Evolutionary conservation across 2,888 invertebrate genomes (phyloP), one percentile per base, ranked within the genome.

Genomic region (Galerucella nymphaeae): DNA sequence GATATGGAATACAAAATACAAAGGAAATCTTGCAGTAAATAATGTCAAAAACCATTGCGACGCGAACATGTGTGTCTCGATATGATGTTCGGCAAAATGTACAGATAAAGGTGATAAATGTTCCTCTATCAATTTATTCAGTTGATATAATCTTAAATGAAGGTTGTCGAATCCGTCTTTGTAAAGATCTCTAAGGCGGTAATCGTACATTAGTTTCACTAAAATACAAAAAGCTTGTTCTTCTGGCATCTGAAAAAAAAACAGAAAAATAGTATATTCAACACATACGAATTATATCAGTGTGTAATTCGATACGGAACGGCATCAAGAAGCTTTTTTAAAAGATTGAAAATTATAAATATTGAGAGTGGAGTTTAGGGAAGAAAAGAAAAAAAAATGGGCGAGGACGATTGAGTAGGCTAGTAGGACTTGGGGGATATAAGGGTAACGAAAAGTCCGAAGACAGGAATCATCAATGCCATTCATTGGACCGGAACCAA

Each of bases 31-130:
- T 45, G 99, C 99, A 1, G 99, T 99, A 88, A 97, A 99, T n/a
- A 99, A 90, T 0, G 99, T 99, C 68, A 99, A 92, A 89, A 99
- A 99, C 99, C 99, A 99, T 88, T 99, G 99, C 6, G 97, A 97
- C 23, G 99, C 99, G 86, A 96, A 99, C 98, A 98, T 99, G 88
- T 99, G 99, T 41, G 96, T 94, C 87, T 99, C 99, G 64, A 99
- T 93, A 76, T 88, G 88, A 90, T 93, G 91, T 87, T 93, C 93
- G 80, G 90, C 90, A 87, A 96, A 96, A 84, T 96, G 96, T 73
- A 92, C 92, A 83, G 93, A 93, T 71, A 96, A 86, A 75, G 95
- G 93, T 0, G 92, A 92, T 77, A 96, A 86, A 87, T 96, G 95
- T 87, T 97, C 95, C 91, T 96, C 95, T 90, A 97, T 95, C 23